A percentile compares a stretch with the other conserved stretches of the same genome.
Evolutionary conservation across 2,797 vertebrate genomes (phyloP).

Genomic region (Acestrorhynchus altus): DNA sequence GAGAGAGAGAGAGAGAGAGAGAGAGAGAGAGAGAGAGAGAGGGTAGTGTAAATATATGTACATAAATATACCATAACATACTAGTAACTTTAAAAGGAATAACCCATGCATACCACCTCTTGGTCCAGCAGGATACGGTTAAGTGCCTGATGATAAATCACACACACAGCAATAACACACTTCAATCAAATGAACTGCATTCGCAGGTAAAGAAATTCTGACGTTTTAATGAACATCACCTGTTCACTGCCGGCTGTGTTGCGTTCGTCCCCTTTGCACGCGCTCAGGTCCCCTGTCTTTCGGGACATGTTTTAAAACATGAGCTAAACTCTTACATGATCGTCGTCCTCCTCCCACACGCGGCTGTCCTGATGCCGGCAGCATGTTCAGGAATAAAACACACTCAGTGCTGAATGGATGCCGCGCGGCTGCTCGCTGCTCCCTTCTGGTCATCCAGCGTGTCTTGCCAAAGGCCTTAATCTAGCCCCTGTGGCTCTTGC

Average conservation of each 20-base stretch:
- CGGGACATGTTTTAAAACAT: conserved; percentile 16
- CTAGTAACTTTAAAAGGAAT: neutral
- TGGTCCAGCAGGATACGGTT: neutral
- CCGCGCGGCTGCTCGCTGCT: conserved; percentile 42
- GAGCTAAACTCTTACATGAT: conserved; percentile 29
- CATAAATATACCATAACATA: no score
- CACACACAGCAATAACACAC: neutral
- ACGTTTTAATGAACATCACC: conserved; percentile 28
- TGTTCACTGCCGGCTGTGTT: conserved; percentile 4
- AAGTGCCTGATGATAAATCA: neutral
- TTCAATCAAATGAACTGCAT: neutral
- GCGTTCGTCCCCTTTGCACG: neutral
- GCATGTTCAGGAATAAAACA: conserved; percentile 7
- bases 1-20: no score
- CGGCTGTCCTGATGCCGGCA: conserved; percentile 16
- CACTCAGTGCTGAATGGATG: conserved; percentile 9
- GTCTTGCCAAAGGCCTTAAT: conserved; percentile 51
- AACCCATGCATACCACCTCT: neutral
- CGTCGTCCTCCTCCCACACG: conserved; percentile 35
- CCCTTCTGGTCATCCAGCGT: conserved; percentile 45
- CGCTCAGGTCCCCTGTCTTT: conserved; percentile 29
- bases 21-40: no score
- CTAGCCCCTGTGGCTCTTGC: conserved; percentile 59
- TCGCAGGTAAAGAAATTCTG: neutral
- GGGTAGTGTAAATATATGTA: no score